phyloP scores from a whole-genome alignment of 2,113 vertebrate genomes.

The Todiramphus chloris region DNA sequence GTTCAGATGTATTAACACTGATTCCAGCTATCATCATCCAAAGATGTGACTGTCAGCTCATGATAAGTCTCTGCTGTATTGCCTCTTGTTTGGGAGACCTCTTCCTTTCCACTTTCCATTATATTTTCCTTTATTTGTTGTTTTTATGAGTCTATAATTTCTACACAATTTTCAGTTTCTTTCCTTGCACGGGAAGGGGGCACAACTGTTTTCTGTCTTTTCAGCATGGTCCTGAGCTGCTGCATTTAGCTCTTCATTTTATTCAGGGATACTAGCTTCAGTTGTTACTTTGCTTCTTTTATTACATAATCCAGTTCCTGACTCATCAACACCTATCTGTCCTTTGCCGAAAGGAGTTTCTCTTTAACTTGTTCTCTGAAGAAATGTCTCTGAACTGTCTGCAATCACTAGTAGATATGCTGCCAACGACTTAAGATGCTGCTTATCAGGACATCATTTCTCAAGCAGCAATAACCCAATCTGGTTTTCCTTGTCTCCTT shows the following conservation, averaged over 20 bases:
- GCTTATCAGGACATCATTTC: background rate
- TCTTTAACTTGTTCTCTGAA: constrained; percentile 23
- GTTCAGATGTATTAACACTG: background rate
- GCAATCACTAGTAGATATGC: background rate
- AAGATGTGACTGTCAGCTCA: background rate
- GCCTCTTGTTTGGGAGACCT: background rate
- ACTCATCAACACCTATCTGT: background rate
- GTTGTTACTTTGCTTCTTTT: constrained; percentile 6
- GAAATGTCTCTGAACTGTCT: background rate
- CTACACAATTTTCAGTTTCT: background rate
- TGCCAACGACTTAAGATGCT: background rate
- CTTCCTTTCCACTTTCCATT: background rate
- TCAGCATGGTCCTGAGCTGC: background rate
- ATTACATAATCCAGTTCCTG: background rate
- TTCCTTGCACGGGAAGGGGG: background rate
- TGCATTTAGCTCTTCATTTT: background rate
- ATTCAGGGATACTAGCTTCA: background rate
- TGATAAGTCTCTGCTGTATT: background rate
- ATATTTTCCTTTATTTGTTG: background rate
- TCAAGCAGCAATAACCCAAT: background rate
- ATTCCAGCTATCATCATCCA: background rate
- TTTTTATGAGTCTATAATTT: background rate
- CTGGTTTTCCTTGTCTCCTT: background rate
- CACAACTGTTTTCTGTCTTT: background rate
- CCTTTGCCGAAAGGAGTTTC: constrained; percentile 2